Conservation (phyloP, 2,888 invertebrate genomes). For the Meghimatium bilineatum region DNA sequence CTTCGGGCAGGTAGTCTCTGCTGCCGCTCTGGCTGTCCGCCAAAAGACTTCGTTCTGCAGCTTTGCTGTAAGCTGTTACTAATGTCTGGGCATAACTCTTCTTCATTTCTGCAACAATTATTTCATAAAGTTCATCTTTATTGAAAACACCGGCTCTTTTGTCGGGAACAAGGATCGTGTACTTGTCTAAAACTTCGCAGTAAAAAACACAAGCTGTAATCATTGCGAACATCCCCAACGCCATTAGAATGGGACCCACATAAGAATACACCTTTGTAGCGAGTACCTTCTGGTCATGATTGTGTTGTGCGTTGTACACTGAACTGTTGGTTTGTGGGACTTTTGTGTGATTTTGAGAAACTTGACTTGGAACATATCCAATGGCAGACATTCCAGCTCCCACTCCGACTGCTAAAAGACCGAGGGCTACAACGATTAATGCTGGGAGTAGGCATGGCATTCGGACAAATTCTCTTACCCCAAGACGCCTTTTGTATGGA, state of each 20-base stretch:
- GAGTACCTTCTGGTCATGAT: slow-evolving; percentile 40
- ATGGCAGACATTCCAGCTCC: slow-evolving; percentile 62
- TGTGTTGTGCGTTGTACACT: neutral
- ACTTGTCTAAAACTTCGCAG: slow-evolving; percentile 95
- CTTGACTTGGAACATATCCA: slow-evolving; percentile 60
- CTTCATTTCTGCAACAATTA: slow-evolving; percentile 48
- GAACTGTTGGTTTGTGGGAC: slow-evolving; percentile 34
- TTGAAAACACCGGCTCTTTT: slow-evolving; percentile 43
- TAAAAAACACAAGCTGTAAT: slow-evolving; percentile 99
- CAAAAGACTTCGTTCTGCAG: slow-evolving; percentile 35
- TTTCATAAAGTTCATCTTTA: slow-evolving; percentile 43
- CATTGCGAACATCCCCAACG: slow-evolving; percentile 96
- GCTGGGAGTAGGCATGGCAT: slow-evolving; percentile 53
- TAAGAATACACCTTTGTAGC: slow-evolving; percentile 83
- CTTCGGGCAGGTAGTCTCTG: slow-evolving; percentile 19
- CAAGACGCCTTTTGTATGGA: slow-evolving; percentile 40
- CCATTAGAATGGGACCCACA: slow-evolving; percentile 98
- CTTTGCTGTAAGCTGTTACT: slow-evolving; percentile 43
- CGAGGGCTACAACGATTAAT: slow-evolving; percentile 37
- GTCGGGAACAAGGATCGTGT: slow-evolving; percentile 91
- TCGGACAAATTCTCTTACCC: slow-evolving; percentile 41
- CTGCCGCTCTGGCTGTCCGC: slow-evolving; percentile 26
- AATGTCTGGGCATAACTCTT: slow-evolving; percentile 46
- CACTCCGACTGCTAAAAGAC: slow-evolving; percentile 51
- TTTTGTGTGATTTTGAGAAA: slow-evolving; percentile 37